Evolutionary conservation across 1,140 invertebrate genomes (phyloP).

Genomic region (Zaprionus camerounensis): DNA sequence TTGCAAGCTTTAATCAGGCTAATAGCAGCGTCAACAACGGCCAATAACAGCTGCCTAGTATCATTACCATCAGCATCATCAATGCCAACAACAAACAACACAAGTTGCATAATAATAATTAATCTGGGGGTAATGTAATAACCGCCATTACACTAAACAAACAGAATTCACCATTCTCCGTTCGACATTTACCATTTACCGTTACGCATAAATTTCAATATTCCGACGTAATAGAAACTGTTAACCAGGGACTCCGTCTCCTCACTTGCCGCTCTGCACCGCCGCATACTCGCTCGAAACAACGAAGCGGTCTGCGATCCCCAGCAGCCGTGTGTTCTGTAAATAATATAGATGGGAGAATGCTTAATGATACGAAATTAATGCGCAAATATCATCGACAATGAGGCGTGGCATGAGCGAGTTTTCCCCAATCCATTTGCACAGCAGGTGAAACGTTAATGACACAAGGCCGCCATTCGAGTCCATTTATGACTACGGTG

Average conservation of each 20-base stretch:
- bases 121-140: constrained; percentile 73
- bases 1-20: constrained; percentile 60
- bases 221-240: constrained; percentile 16
- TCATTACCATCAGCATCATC: constrained; percentile 37
- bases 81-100: constrained; percentile 23
- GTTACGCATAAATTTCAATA: constrained; percentile 74
- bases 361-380: constrained; percentile 79
- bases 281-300: background rate
- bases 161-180: constrained; percentile 52
- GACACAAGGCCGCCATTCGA: constrained; percentile 20
- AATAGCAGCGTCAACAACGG: constrained; percentile 56
- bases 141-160: constrained; percentile 78
- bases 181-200: constrained; percentile 39
- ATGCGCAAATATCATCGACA: constrained; percentile 68
- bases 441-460: constrained; percentile 40
- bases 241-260: background rate
- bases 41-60: background rate
- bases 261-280: constrained; percentile 15
- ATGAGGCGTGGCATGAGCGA: constrained; percentile 18
- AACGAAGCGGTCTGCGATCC: constrained; percentile 9
- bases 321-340: constrained; percentile 27
- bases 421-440: background rate
- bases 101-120: constrained; percentile 51
- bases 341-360: constrained; percentile 64
- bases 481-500: constrained; percentile 29